A percentile compares a stretch with the other conserved stretches of the same genome.
phyloP scores from a whole-genome alignment of 2,113 vertebrate genomes.

The Salvator merianae region DNA sequence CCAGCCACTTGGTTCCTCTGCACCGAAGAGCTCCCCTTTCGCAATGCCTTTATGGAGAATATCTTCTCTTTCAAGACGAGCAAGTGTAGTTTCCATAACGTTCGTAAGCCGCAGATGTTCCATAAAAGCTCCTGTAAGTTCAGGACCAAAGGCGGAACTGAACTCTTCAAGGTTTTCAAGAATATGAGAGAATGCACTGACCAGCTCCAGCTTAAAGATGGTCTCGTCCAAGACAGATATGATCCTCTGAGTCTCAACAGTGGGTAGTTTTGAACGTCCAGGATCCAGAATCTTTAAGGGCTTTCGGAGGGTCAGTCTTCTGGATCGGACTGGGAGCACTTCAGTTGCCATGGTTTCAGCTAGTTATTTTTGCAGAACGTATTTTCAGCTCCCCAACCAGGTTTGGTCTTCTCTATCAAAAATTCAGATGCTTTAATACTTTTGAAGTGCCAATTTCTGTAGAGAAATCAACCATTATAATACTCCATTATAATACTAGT shows the following conservation, averaged over 20 bases:
- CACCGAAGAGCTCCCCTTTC: not conserved
- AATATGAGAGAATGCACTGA: conserved; percentile 59
- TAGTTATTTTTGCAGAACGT: not conserved
- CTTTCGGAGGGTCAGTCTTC: not conserved
- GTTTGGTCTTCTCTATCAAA: not conserved
- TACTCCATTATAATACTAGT: too few relatives aligned
- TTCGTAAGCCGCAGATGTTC: conserved; percentile 65
- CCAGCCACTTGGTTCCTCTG: not conserved
- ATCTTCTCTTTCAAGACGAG: not conserved
- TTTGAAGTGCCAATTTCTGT: not conserved
- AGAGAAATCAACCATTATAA: not conserved
- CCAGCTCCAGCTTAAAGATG: conserved; percentile 72
- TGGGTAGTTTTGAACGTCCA: conserved; percentile 61
- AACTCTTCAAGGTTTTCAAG: conserved; percentile 7
- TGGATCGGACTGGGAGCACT: not conserved
- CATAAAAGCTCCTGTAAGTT: conserved; percentile 50
- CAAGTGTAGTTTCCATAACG: conserved; percentile 32
- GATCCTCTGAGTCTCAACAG: conserved; percentile 74
- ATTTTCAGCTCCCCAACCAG: not conserved
- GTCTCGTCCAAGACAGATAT: conserved; percentile 75
- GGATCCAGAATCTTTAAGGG: conserved; percentile 44
- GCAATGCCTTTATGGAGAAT: not conserved
- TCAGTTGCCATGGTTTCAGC: conserved; percentile 23
- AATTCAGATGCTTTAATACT: not conserved
- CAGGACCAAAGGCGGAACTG: conserved; percentile 44